A percentile compares a stretch with the other conserved stretches of the same genome.
Conservation (phyloP, 2,113 vertebrate genomes). For the Psophia crepitans region DNA sequence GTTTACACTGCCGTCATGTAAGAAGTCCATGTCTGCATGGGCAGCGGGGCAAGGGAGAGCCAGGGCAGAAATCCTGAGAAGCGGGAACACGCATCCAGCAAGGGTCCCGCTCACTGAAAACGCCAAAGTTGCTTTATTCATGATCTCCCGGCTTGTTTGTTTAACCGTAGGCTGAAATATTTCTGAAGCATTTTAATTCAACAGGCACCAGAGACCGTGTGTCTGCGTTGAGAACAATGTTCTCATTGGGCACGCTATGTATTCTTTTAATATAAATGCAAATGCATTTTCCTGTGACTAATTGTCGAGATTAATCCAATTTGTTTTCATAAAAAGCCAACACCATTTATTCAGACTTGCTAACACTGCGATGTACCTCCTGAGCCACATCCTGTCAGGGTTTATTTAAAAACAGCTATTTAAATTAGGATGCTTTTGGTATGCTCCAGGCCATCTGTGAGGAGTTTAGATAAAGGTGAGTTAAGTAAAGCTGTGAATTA, state of each 20-base stretch:
- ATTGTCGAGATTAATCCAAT: conserved; percentile 54
- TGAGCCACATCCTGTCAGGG: not conserved
- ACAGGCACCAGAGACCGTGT: not conserved
- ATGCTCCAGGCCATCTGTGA: not conserved
- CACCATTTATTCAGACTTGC: not conserved
- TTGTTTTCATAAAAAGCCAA: conserved; percentile 47
- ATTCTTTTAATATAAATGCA: conserved; percentile 50
- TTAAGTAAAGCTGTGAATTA: conserved; percentile 21
- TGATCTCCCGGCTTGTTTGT: not conserved
- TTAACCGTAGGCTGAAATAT: not conserved
- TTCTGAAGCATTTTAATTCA: conserved; percentile 1
- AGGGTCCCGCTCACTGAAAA: not conserved
- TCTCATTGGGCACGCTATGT: not conserved
- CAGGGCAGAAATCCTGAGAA: not conserved
- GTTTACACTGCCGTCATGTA: not conserved
- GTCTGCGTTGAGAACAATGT: not conserved
- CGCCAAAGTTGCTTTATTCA: not conserved
- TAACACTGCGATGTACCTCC: not conserved
- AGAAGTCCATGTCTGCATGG: not conserved
- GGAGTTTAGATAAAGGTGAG: not conserved
- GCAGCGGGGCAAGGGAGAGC: not conserved
- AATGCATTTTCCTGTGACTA: conserved; percentile 52
- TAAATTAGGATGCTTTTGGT: not conserved
- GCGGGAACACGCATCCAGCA: not conserved
- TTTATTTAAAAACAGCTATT: conserved; percentile 19